phyloP scores from a whole-genome alignment of 1,140 invertebrate species.

The Drosophila navojoa region DNA sequence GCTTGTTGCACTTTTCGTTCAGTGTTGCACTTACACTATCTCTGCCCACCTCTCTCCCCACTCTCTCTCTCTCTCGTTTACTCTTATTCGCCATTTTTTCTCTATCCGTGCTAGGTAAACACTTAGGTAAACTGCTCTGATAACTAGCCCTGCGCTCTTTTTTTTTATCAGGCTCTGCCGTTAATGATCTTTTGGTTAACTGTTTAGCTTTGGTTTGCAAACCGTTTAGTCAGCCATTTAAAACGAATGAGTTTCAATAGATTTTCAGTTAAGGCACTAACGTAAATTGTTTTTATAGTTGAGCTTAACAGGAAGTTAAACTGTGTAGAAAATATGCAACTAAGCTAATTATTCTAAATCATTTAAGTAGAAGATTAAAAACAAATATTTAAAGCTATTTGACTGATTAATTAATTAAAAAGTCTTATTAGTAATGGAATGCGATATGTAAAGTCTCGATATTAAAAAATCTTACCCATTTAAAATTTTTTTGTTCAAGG shows the following conservation, averaged over 20 bases:
- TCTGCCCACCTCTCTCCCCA: neutral
- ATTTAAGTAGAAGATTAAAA: too few species aligned
- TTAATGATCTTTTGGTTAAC: constrained; percentile 67
- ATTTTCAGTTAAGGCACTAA: constrained; percentile 22
- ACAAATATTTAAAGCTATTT: too few species aligned
- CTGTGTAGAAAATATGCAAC: too few species aligned
- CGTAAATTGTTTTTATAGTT: constrained; percentile 4
- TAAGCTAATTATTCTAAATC: too few species aligned
- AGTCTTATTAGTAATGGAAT: too few species aligned
- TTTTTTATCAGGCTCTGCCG: constrained; percentile 27
- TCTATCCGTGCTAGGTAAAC: constrained; percentile 17
- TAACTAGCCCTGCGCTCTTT: constrained; percentile 20
- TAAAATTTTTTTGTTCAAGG: too few species aligned
- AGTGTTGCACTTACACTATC: constrained; percentile 25
- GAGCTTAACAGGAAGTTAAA: neutral
- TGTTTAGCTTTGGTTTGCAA: constrained; percentile 47
- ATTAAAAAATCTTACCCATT: too few species aligned
- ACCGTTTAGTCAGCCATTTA: constrained; percentile 25
- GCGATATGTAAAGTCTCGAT: too few species aligned
- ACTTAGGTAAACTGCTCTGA: constrained; percentile 54
- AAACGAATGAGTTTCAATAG: constrained; percentile 24
- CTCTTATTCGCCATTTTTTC: too few species aligned
- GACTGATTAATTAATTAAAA: too few species aligned
- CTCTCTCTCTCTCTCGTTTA: neutral
- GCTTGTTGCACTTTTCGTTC: constrained; percentile 74